Percentiles rank a stretch among this genome's conserved stretches.
Conservation (phyloP, 2,797 vertebrate species). For the Helarctos malayanus region DNA sequence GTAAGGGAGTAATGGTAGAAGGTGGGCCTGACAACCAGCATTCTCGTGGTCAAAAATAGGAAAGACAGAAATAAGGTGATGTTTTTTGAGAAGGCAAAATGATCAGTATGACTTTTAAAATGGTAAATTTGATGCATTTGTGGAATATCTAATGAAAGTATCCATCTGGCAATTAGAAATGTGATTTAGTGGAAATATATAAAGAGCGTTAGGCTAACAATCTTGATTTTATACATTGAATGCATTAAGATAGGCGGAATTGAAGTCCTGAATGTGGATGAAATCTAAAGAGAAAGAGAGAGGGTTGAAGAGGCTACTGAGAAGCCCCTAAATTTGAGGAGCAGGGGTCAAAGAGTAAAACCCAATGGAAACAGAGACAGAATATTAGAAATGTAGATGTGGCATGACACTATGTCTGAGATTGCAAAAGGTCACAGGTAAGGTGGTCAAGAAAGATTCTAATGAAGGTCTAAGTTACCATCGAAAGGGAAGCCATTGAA, state of each 20-base stretch:
- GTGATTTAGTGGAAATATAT: background rate
- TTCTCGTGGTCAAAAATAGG: background rate
- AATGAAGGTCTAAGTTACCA: background rate
- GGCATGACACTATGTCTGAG: background rate
- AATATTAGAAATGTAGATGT: background rate
- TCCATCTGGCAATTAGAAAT: background rate
- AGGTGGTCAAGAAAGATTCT: background rate
- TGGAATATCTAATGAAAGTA: background rate
- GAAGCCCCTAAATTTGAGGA: background rate
- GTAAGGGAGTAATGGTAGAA: background rate
- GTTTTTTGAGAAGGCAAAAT: background rate
- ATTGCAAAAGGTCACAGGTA: background rate
- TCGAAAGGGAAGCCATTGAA: background rate
- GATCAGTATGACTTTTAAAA: slow-evolving; percentile 11
- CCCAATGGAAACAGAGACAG: background rate
- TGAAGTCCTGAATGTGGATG: background rate
- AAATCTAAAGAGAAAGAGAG: slow-evolving; percentile 28
- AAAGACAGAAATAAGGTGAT: background rate
- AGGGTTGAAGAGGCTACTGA: background rate
- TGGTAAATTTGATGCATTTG: background rate
- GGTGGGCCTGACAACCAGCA: background rate
- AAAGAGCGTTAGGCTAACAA: background rate
- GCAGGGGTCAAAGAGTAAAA: background rate
- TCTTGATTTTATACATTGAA: background rate
- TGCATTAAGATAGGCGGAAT: background rate